Evolutionary conservation across 2,113 vertebrate species (phyloP), one percentile per base, ranked within the genome.

Genomic region (Dicrurus megarhynchus): DNA sequence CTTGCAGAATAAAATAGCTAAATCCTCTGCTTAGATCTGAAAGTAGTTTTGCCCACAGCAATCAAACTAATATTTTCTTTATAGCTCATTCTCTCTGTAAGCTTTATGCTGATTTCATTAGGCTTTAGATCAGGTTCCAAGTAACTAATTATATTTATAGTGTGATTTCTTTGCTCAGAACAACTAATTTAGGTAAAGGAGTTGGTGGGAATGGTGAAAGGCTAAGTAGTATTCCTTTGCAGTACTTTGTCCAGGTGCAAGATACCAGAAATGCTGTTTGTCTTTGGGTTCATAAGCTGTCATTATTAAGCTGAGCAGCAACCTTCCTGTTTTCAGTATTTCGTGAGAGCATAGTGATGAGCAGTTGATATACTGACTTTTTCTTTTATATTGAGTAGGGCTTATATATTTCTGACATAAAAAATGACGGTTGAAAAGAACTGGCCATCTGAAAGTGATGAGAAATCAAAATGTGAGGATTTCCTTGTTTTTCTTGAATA

Each of bases 71-170:
- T 96, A 96, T 96, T 97, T 97, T 96, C 93, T 90, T 94, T 90
- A 96, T 93, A 96, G 90, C 73, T 93, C 77, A 27, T 93, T 94
- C 80, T 93, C 88, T 95, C 83, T 87, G 92, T 77, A 90, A 92
- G 94, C 90, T 96, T 93, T 96, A 85, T 96, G 74, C 92, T 96
- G 95, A 92, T 95, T 96, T 93, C 90, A 89, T 96, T 97, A 94
- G 88, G 49, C 95, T 96, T 97, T 92, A 96, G 96, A 97, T 95
- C 93, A 93, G 80, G 85, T 95, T 96, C 92, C 95, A 97, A 96
- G 92, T 84, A 92, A 96, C 95, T 96, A 96, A 97, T 97, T 96
- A 96, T 92, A 95, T 97, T 95, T 97, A 94, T 95, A 92, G 92
- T 84, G 83, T 92, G 77, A 89, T 95, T 96, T 94, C 83, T 96